Base-by-base conservation (phyloP, 2,888 invertebrate genomes). In the Napeogenes inachia region DNA sequence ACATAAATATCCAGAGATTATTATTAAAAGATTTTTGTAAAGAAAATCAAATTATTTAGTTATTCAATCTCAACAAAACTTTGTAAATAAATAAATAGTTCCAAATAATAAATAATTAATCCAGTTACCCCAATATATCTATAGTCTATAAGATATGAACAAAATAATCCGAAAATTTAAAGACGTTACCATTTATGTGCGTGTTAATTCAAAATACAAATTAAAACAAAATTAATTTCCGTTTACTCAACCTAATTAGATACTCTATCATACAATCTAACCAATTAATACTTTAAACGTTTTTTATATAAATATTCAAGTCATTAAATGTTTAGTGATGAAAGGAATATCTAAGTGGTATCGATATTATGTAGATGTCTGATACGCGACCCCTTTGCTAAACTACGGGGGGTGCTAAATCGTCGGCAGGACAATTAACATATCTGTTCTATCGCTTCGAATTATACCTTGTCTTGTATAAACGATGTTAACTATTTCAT, bases 341-440 rank as follows among this genome's bases (percentile, higher is more conserved):
- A 82, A 81, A 82, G 74, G 75, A 78, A 73, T 76, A 71, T 76
- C 73, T 70, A 69, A 69, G 65, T 65, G 67, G 71, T 69, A 68
- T 65, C 65, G 66, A 68, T 69, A 70, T 69, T 70, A 61, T 69
- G 75, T 75, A 74, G 82, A 85, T 85, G 75, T 73, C 65, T 72
- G 85, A 85, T 82, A 84, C 72, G 72, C 69, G 71, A 76, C 84
- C 87, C 42, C 82, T 75, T 72, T 70, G 73, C 80, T 78, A 78
- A 78, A 74, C 74, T 78, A 82, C 81, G 66, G 68, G 82, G 87
- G 89, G 87, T 80, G 88, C 85, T 89, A 87, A 90, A 89, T 89
- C 87, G 89, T 84, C 85, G 70, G 73, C 71, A 76, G 75, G 76
- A 75, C 63, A 73, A 88, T 89, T 89, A 84, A 84, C 89, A 89